A percentile compares a stretch with the other conserved stretches of the same genome.
Evolutionary conservation across 2,888 invertebrate genomes (phyloP).

Genomic region (Andrena fulva): DNA sequence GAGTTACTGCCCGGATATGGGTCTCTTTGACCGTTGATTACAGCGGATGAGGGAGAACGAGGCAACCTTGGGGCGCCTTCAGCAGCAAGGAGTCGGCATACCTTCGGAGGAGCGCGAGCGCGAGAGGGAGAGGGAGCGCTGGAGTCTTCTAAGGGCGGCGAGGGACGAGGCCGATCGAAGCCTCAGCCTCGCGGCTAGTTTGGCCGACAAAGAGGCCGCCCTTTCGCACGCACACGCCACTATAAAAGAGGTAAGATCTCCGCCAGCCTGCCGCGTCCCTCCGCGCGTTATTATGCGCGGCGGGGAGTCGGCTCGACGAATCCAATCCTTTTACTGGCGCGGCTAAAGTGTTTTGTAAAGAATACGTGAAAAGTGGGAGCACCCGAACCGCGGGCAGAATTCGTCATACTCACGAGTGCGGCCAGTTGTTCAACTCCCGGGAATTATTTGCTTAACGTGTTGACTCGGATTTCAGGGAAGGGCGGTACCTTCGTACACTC

Average conservation of each 20-base stretch:
- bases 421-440: slow-evolving; percentile 5
- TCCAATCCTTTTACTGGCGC: slow-evolving; percentile 19
- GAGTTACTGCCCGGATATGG: slow-evolving; percentile 83
- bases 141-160: slow-evolving; percentile 94
- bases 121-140: slow-evolving; percentile 94
- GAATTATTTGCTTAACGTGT: slow-evolving; percentile 38
- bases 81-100: slow-evolving; percentile 94
- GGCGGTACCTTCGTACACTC: too few relatives aligned
- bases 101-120: slow-evolving; percentile 92
- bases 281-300: slow-evolving; percentile 17
- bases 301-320: slow-evolving; percentile 23
- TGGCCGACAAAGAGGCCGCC: slow-evolving; percentile 94
- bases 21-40: slow-evolving; percentile 80
- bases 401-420: slow-evolving; percentile 1
- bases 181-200: slow-evolving; percentile 93
- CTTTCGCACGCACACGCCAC: slow-evolving; percentile 94
- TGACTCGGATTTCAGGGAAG: slow-evolving; percentile 27
- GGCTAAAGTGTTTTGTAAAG: slow-evolving; percentile 28
- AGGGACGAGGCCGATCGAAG: slow-evolving; percentile 96
- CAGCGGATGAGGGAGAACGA: slow-evolving; percentile 93
- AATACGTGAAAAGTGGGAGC: neutral
- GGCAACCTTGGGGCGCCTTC: slow-evolving; percentile 91
- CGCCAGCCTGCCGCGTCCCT: neutral
- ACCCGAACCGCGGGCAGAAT: neutral
- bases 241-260: slow-evolving; percentile 89